Evolutionary conservation across 2,113 vertebrate genomes (phyloP).

Genomic region (Caretta caretta): DNA sequence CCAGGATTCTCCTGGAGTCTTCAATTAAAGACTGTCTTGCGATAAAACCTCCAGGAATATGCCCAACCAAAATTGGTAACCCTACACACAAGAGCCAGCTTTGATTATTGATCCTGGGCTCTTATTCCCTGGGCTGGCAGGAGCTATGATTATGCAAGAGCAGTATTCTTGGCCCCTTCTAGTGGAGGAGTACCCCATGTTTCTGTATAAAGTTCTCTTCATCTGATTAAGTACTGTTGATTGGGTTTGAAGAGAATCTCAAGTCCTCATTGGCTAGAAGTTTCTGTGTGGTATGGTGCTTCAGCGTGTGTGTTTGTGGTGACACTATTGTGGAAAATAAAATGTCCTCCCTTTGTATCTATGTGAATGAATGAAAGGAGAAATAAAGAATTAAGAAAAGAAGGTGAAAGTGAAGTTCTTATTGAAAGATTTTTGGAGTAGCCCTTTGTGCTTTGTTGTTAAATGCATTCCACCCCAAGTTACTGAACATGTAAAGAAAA

Average conservation of each 20-base stretch:
- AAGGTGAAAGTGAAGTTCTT: neutral
- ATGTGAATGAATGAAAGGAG: neutral
- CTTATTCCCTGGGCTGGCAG: neutral
- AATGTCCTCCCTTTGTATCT: neutral
- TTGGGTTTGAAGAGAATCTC: neutral
- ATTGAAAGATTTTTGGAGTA: neutral
- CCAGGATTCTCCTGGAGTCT: neutral
- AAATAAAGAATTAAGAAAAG: neutral
- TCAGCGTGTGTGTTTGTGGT: neutral
- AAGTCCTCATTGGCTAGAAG: accelerated
- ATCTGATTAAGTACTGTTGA: neutral
- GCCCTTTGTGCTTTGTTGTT: neutral
- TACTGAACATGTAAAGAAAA: neutral
- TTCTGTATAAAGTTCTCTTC: neutral
- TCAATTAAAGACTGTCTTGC: neutral
- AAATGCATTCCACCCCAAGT: neutral
- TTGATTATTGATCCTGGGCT: neutral
- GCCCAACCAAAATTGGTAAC: neutral
- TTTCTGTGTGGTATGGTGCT: neutral
- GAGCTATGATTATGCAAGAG: neutral
- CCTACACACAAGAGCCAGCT: neutral
- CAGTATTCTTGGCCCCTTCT: neutral
- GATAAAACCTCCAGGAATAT: neutral
- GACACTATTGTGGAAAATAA: neutral
- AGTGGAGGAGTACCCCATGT: neutral